Conservation (phyloP, 2,113 vertebrate genomes). For the Desmodus rotundus region DNA sequence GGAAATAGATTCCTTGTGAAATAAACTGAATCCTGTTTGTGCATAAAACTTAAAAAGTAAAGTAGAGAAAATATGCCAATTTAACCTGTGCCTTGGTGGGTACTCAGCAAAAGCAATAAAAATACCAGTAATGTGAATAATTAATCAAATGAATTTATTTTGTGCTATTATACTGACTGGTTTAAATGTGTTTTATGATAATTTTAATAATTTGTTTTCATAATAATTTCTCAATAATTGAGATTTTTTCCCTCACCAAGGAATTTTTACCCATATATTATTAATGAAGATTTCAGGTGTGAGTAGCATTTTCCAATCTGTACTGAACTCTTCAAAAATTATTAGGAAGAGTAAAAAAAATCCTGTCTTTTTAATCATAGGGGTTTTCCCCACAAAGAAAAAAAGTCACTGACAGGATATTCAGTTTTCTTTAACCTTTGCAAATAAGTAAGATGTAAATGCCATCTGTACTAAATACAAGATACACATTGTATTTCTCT, state of each 20-base stretch:
- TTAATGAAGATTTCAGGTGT: neutral
- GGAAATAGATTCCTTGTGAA: constrained; percentile 18
- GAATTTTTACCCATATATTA: neutral
- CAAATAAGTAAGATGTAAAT: constrained; percentile 11
- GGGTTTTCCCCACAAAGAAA: neutral
- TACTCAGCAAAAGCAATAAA: neutral
- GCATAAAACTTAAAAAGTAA: neutral
- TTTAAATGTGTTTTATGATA: neutral
- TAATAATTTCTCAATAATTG: neutral
- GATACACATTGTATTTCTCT: neutral
- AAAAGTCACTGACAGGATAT: constrained; percentile 21
- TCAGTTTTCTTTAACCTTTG: constrained; percentile 24
- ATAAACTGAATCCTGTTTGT: neutral
- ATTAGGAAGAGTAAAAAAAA: neutral
- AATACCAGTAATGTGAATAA: neutral
- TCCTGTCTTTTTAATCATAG: neutral
- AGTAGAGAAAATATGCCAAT: neutral
- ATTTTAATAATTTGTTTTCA: neutral
- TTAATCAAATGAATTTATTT: neutral
- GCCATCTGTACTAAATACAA: neutral
- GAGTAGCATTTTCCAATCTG: neutral
- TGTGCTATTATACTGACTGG: neutral
- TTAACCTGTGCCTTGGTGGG: neutral
- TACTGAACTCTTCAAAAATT: neutral
- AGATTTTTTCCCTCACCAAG: neutral